Evolutionary conservation across 2,113 vertebrate species (phyloP), one percentile per base, ranked within the genome.

Genomic region (Psittacula cyanocephala): DNA sequence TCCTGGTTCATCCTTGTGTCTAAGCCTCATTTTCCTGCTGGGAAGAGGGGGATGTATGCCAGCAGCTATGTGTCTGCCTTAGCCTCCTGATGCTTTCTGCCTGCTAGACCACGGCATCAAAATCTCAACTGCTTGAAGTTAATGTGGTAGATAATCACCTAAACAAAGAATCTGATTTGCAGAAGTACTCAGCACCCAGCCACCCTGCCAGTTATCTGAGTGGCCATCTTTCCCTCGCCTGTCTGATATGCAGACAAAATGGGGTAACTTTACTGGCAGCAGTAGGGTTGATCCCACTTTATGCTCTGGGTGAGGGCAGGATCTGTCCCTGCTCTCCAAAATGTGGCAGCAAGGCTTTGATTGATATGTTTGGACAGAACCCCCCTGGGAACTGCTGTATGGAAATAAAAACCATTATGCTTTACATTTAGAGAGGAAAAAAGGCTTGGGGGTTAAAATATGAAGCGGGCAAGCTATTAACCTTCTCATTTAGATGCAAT

Each of bases 401-500:
- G 79, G 86, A 96, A 93, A 85, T 70, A 76, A 88, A 95, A 91
- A 70, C 11, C 60, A 53, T 91, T 65, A 65, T 41, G 52, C 46
- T 91, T 86, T 67, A 81, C 50, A 81, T 75, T 94, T 70, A 91
- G 50, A 69, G 75, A 81, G 31, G 20, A 50, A 8, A 81, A 85
- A 89, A 81, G 60, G 41, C 65, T 90, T 27, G 43, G 28, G 52
- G 75, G 64, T 86, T 88, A 87, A 93, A 88, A 88, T 71, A 91
- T 86, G 83, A 94, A 95, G 84, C 78, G 81, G 71, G 81, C 88
- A 87, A 95, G 77, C 86, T 95, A 96, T 96, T 93, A 95, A 96
- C 92, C 89, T 95, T 90, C 90, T 96, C 88, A 70, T 89, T 95
- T 94, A 85, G 88, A 95, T 90, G 65, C 65, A 95, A 85, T 88